Evolutionary conservation across 2,113 vertebrate species (phyloP).

Genomic region (Sinocyclocheilus grahami): DNA sequence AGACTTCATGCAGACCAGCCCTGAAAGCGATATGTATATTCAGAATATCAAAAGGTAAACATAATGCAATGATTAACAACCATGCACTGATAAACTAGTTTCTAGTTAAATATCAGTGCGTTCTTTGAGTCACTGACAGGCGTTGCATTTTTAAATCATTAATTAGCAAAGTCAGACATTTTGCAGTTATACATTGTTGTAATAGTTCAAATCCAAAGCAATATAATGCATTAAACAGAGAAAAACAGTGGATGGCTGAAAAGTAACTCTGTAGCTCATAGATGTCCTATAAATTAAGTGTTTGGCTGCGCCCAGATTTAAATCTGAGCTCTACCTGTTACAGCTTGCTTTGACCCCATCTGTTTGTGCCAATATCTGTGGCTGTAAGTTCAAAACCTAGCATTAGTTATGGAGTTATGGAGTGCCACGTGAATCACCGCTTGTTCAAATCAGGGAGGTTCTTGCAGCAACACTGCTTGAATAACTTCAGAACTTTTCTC

Average conservation of each 20-base stretch:
- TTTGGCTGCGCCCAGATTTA: background rate
- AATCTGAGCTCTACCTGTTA: background rate
- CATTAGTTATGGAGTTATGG: too few relatives aligned
- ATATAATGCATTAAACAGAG: background rate
- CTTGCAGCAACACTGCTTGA: background rate
- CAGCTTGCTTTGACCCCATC: background rate
- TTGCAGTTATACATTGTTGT: background rate
- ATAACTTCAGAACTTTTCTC: background rate
- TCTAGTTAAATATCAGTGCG: background rate
- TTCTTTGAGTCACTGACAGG: background rate
- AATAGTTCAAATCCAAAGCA: background rate
- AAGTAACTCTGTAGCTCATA: background rate
- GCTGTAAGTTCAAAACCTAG: background rate
- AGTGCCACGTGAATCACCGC: background rate
- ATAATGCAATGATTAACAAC: background rate
- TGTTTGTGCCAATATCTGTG: background rate
- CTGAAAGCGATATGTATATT: constrained; percentile 57
- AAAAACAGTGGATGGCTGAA: background rate
- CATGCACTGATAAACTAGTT: background rate
- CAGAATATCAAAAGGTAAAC: background rate
- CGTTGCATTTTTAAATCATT: background rate
- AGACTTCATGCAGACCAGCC: constrained; percentile 63
- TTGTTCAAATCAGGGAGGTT: background rate
- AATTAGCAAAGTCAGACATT: background rate
- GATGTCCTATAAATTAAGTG: background rate